Conservation (phyloP, 2,113 vertebrate species). For the Lophura nycthemera region DNA sequence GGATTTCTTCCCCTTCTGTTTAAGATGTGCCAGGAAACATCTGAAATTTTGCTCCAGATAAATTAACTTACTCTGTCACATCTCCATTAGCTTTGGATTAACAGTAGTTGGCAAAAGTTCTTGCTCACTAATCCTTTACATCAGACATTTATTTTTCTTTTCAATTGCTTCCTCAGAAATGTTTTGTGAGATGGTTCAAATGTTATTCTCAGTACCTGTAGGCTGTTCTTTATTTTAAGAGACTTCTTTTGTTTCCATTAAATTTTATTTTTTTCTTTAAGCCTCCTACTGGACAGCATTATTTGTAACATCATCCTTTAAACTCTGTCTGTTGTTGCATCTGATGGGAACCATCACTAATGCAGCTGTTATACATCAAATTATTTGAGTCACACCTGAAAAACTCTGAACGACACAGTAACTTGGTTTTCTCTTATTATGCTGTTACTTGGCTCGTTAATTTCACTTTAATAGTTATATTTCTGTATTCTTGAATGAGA, state of each 20-base stretch:
- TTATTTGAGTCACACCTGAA: not conserved
- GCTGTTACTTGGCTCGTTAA: not conserved
- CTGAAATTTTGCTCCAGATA: not conserved
- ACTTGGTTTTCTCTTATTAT: not conserved
- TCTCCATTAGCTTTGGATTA: not conserved
- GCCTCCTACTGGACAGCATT: not conserved
- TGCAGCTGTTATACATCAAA: not conserved
- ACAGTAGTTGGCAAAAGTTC: not conserved
- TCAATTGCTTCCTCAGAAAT: not conserved
- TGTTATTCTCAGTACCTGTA: not conserved
- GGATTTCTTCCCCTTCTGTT: not conserved
- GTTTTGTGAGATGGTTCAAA: not conserved
- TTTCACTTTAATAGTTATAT: not conserved
- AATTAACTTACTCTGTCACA: conserved; percentile 7
- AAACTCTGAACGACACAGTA: not conserved
- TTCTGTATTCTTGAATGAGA: not conserved
- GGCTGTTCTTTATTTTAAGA: not conserved
- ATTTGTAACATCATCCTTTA: not conserved
- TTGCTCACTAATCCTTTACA: not conserved
- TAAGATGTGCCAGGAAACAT: conserved; percentile 3
- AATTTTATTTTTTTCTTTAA: not conserved
- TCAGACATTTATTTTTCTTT: not conserved
- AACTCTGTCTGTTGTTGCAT: not conserved
- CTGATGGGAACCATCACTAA: not conserved
- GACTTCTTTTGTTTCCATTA: not conserved